Evolutionary conservation across 2,888 invertebrate species (phyloP), one percentile per base, ranked within the genome.

Genomic region (Drosophila hamatofila): DNA sequence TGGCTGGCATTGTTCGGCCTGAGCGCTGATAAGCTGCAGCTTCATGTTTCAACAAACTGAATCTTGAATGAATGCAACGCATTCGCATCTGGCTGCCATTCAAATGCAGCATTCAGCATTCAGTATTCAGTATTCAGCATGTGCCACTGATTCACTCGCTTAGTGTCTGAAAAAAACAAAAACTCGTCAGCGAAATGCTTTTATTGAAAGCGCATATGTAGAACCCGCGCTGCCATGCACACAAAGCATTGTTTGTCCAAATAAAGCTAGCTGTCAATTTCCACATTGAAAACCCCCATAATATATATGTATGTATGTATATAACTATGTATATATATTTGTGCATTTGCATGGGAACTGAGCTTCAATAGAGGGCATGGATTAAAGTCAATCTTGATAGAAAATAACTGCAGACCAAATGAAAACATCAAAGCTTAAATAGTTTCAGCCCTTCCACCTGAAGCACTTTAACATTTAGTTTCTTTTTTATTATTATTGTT

Each of bases 21-120:
- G 61, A 25, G 66, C 23, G n/a, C 57, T 63, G 75, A 67, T 77
- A 75, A 78, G 60, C 78, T 63, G 59, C 62, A 59, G 67, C 66
- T 54, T 65, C 55, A 44, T 61, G 71, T 55, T 73, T 39, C 37
- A n/a, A 39, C 58, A 54, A 65, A 66, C 23, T 41, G 33, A 65
- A 65, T 51, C 27, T 52, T 49, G 30, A 64, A 52, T 65, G 65
- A 51, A 65, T 65, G 25, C 37, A 61, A 33, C 35, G 54, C 58
- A 66, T 41, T 66, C 37, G 30, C 55, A 57, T 60, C 44, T 67
- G 54, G 23, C 27, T 54, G 33, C n/a, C 48, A 71, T 75, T 75
- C 64, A 76, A 69, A 72, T 46, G 42, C 60, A 23, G 60, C 49
- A 72, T 72, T 75, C 54, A 54, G 25, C 54, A 35, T 60, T 75